These are phyloP conservation scores for Dasyornis broadbenti DNA, from an alignment of 2,113 vertebrate genomes.

Conservation along the genomic window DNA sequence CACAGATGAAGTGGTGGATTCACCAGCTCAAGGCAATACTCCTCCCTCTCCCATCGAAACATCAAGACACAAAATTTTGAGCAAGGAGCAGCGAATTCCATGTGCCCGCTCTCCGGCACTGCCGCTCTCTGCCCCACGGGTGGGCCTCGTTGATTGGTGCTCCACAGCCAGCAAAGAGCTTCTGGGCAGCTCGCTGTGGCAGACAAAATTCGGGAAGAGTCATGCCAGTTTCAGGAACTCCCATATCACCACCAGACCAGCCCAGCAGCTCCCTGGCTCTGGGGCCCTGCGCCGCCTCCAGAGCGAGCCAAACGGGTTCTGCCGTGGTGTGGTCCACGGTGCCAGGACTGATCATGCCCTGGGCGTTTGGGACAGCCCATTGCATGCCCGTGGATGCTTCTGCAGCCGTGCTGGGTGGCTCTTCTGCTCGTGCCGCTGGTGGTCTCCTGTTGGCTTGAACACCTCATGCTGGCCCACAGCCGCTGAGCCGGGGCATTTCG, in stretches of 20 bases:
- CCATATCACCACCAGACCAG: slow-evolving; percentile 6
- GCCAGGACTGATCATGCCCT: neutral
- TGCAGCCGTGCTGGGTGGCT: neutral
- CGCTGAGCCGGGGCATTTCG: neutral
- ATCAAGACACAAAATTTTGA: neutral
- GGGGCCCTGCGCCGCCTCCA: neutral
- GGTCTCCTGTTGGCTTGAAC: neutral
- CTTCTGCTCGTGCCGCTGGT: neutral
- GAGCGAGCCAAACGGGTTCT: slow-evolving; percentile 33
- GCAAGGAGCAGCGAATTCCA: neutral
- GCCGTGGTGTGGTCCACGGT: neutral
- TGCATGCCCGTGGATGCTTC: neutral
- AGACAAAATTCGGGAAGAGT: neutral
- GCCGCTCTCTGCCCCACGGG: rapidly evolving
- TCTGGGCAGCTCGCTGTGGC: rapidly evolving
- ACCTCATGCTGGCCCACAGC: neutral
- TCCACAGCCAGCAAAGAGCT: neutral
- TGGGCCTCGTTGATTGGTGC: neutral
- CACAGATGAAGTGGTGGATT: neutral
- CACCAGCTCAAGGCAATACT: neutral
- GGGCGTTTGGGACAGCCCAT: neutral
- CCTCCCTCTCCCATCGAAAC: neutral
- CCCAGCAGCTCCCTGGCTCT: slow-evolving; percentile 28
- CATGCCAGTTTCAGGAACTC: neutral
- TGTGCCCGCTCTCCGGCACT: rapidly evolving